Conservation (phyloP, 2,113 vertebrate species). For the Onychostruthus taczanowskii region DNA sequence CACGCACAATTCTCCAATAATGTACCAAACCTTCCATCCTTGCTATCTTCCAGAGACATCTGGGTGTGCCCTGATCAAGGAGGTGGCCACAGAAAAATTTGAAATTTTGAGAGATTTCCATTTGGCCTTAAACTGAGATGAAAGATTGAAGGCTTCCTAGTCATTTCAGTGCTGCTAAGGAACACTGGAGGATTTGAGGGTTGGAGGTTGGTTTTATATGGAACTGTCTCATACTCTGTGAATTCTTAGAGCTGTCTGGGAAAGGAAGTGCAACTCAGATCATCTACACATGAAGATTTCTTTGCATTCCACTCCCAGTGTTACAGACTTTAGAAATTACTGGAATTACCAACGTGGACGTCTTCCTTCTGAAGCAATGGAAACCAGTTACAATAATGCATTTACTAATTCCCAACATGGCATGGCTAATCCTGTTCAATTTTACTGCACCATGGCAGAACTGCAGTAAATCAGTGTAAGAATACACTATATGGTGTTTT, state of each 20-base stretch:
- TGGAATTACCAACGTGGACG: background rate
- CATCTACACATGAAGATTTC: background rate
- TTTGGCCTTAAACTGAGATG: background rate
- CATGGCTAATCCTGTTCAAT: background rate
- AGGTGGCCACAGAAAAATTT: background rate
- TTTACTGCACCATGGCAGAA: background rate
- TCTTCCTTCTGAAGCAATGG: background rate
- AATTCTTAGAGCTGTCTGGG: background rate
- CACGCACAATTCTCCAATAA: background rate
- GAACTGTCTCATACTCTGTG: background rate
- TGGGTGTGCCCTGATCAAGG: too few species aligned
- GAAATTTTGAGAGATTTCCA: background rate
- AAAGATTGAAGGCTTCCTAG: background rate
- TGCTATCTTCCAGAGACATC: background rate
- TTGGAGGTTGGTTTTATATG: background rate
- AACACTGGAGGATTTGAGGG: background rate
- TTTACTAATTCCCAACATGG: background rate
- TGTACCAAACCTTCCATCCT: background rate
- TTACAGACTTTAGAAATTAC: background rate
- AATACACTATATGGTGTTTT: background rate
- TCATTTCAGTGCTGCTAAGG: background rate
- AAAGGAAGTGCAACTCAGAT: background rate
- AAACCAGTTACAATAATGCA: background rate
- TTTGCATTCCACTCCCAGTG: accelerated
- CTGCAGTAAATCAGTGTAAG: background rate